Evolutionary conservation across 2,113 vertebrate genomes (phyloP), one percentile per base, ranked within the genome.

Genomic region (Ploceus nigricollis): DNA sequence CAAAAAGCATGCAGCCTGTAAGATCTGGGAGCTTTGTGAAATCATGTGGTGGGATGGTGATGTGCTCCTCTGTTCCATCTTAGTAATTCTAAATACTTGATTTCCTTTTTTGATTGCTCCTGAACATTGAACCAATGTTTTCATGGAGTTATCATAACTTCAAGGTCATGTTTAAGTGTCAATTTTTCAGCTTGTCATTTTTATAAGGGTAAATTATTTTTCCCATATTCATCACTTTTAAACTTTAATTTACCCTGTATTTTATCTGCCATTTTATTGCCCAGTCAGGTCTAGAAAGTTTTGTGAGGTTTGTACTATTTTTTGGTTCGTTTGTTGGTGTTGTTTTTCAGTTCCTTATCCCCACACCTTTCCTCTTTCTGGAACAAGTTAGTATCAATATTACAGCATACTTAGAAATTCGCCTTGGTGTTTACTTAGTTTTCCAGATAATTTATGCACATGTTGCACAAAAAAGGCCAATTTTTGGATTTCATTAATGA

Each of bases 311-410:
- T 89, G 60, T 60, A 3, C 33, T 27, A 13, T 31, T 71, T 77
- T 82, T 54, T 25, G 0, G 1, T 40, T 58, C 11, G 6, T 54
- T 90, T 33, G 4, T 37, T 33, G 2, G 0, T 47, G 1, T 25
- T 51, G 54, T 45, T 65, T 87, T 57, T 23, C 33, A 33, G 17
- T 44, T 92, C 19, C 31, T 82, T 66, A 28, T 75, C 11, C 15
- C 31, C 7, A 0, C 75, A 15, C 5, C 13, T 63, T 85, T 66
- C 28, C 6, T 86, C 10, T 48, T 57, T 27, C 45, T 45, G 51
- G 28, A 79, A 53, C 7, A 51, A 66, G 19, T 57, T 63, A 25
- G 6, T 48, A 24, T 63, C 31, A 63, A 28, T 37, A 39, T 11
- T 6, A 3, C 24, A 75, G 21, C 24, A 39, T 56, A 48, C 56